phyloP scores from a whole-genome alignment of 2,888 invertebrate species.

The Ectobius pallidus region DNA sequence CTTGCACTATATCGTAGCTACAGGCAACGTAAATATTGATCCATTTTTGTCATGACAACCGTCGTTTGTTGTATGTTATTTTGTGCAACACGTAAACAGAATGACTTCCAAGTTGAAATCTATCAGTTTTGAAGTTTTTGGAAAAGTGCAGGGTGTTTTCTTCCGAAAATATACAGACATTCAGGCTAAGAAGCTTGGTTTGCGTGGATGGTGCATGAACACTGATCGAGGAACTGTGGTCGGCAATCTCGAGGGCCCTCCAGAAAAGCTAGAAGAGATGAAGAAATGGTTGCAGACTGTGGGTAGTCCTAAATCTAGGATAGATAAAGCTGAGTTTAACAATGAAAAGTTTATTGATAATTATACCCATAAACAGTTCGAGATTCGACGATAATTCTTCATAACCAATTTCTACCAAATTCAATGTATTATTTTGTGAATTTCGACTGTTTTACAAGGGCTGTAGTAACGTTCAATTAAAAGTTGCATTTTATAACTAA shows the following conservation, averaged over 20 bases:
- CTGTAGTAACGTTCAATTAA: too few species aligned
- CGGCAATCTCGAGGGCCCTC: conserved; percentile 69
- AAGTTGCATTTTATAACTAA: too few species aligned
- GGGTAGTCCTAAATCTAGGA: conserved; percentile 76
- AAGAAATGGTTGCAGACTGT: conserved; percentile 66
- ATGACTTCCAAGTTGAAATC: conserved; percentile 41
- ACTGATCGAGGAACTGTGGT: conserved; percentile 69
- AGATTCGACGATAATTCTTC: conserved; percentile 26
- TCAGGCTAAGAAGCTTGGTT: conserved; percentile 65
- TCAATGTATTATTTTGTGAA: too few species aligned
- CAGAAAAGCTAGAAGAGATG: conserved; percentile 66
- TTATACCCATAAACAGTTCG: conserved; percentile 49
- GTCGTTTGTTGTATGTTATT: background rate
- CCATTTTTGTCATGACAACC: background rate
- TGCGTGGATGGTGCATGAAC: conserved; percentile 77
- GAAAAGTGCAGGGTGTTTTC: conserved; percentile 66
- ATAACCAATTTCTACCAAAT: too few species aligned
- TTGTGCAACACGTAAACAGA: background rate
- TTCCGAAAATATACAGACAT: conserved; percentile 71
- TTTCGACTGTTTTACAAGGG: too few species aligned
- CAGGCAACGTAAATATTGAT: background rate
- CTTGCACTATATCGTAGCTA: background rate
- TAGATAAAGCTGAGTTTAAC: conserved; percentile 73
- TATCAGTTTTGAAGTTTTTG: conserved; percentile 65
- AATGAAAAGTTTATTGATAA: conserved; percentile 64